Percentiles rank a stretch among this genome's conserved stretches.
Conservation (phyloP, 2,888 invertebrate species). For the Trachelus troglodyta region DNA sequence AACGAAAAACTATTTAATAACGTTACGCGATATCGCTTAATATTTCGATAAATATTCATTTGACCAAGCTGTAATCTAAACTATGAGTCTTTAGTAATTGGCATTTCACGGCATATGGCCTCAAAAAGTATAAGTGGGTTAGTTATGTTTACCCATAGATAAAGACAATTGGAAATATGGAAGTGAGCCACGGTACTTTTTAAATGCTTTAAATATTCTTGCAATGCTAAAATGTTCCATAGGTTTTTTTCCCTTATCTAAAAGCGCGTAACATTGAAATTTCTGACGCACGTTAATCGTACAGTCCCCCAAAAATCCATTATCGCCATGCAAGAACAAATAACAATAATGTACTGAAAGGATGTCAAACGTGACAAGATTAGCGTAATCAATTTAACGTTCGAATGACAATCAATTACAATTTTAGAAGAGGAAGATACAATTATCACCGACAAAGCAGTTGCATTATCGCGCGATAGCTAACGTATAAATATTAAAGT, state of each 20-base stretch:
- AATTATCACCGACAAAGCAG: neutral
- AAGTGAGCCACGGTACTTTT: neutral
- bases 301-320: neutral
- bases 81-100: constrained; percentile 62
- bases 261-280: neutral
- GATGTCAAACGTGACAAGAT: neutral
- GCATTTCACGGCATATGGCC: constrained; percentile 59
- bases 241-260: constrained; percentile 6
- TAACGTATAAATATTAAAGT: neutral
- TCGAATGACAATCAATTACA: neutral
- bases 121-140: constrained; percentile 34
- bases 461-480: neutral
- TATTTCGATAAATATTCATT: constrained; percentile 36
- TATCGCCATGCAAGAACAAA: neutral
- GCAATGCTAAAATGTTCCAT: neutral
- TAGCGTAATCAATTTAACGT: no score
- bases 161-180: constrained; percentile 6
- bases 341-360: neutral
- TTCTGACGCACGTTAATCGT: neutral
- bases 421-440: neutral
- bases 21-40: constrained; percentile 45
- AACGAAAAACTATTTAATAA: constrained; percentile 38
- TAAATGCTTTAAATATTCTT: neutral
- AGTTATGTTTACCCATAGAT: neutral
- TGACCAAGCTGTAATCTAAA: constrained; percentile 45